Conservation (phyloP, 2,797 vertebrate genomes). For the Prionace glauca region DNA sequence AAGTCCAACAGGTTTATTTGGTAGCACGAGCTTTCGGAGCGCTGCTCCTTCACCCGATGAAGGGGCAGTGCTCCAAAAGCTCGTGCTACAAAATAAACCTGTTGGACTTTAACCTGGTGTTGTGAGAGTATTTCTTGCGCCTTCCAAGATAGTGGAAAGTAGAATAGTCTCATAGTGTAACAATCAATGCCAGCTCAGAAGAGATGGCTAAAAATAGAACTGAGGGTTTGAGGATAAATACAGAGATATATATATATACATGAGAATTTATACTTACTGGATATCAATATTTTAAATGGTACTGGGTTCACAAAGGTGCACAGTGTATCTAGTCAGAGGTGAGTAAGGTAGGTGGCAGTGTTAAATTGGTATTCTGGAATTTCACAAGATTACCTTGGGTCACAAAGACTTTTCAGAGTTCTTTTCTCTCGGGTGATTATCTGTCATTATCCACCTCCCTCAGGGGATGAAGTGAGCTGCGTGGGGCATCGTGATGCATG, state of each 20-base stretch:
- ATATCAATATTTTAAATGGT: not conserved
- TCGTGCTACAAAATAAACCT: no score
- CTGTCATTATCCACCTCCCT: not conserved
- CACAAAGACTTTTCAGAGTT: not conserved
- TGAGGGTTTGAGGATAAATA: not conserved
- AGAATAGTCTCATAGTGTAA: not conserved
- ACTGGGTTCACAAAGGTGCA: not conserved
- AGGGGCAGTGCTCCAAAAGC: no score
- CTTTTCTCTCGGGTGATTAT: not conserved
- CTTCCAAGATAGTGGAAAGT: not conserved
- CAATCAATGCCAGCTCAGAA: not conserved
- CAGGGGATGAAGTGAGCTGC: not conserved
- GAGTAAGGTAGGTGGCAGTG: not conserved
- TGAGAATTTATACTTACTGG: not conserved
- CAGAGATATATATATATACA: no score
- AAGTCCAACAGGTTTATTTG: no score
- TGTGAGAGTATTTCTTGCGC: no score
- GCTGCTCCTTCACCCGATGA: no score
- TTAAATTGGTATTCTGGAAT: slow-evolving; percentile 1
- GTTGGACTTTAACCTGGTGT: no score
- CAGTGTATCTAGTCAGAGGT: not conserved
- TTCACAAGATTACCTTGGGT: not conserved
- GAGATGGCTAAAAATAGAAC: not conserved
- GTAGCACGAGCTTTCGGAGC: no score
- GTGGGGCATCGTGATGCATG: not conserved